phyloP scores from a whole-genome alignment of 2,113 vertebrate genomes.

The Charina bottae region DNA sequence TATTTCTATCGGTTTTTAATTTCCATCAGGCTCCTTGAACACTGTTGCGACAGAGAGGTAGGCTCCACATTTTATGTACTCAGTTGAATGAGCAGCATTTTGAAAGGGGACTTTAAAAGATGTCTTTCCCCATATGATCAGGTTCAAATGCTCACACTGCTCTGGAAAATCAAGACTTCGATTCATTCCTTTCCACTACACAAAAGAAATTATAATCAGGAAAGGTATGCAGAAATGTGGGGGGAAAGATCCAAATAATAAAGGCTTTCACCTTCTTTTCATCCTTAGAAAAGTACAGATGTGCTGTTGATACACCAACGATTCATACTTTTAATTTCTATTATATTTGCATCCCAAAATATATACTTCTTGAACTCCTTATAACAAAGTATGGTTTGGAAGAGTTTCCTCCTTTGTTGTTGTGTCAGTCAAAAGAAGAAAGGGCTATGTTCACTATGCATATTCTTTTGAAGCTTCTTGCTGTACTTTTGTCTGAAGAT shows the following conservation, averaged over 20 bases:
- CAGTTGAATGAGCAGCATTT: not conserved
- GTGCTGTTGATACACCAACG: not conserved
- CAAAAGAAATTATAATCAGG: not conserved
- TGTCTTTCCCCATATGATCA: not conserved
- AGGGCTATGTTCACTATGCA: not conserved
- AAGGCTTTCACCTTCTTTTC: not conserved
- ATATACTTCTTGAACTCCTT: not conserved
- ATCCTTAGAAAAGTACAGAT: not conserved
- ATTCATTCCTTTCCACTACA: not conserved
- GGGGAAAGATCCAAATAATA: not conserved
- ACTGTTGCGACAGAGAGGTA: not conserved
- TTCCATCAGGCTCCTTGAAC: not conserved
- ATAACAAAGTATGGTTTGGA: not conserved
- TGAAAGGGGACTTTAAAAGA: not conserved
- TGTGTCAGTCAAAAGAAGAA: not conserved
- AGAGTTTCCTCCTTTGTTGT: constrained; percentile 18
- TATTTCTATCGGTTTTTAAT: not conserved
- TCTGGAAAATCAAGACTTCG: constrained; percentile 3
- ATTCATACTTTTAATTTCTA: not conserved
- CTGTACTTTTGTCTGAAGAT: constrained; percentile 12
- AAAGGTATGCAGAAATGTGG: not conserved
- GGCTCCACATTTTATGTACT: not conserved
- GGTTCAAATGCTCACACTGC: not conserved
- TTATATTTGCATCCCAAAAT: not conserved
- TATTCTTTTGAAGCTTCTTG: not conserved